Base-by-base conservation (phyloP, 2,113 vertebrate genomes). In the Lasiurus borealis region DNA sequence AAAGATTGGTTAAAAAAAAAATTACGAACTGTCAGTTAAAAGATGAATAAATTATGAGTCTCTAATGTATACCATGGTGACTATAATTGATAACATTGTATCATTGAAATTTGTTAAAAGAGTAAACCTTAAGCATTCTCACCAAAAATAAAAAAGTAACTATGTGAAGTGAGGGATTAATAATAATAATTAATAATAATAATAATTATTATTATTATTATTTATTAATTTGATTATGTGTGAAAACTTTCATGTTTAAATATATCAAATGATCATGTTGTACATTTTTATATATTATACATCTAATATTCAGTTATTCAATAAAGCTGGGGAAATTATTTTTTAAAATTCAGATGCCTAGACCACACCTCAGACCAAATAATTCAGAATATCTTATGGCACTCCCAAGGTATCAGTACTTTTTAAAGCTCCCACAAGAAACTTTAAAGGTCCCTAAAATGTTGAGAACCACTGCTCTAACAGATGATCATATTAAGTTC, bases 351-450 rank as follows among this genome's bases (percentile, higher is more conserved):
- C 27, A 46, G 50, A 71, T 71, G 25, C 5, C 3, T 44, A 91
- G 66, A 64, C 21, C 44, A 78, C 2, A 90, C 44, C 3, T 18
- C 8, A 81, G 50, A 88, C 3, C 25, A 77, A 77, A 78, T 92
- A 90, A 96, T 78, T 73, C 29, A 90, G 46, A 95, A 85, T 72
- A 15, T 92, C n/a, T 59, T 68, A 82, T 21, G 21, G 13, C 52
- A 69, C 6, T 3, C 85, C 3, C 1, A 75, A 95, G 31, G 25
- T n/a, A 34, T 62, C 4, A 66, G 29, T 64, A 40, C 44, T 77
- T 88, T 80, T 80, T 77, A 84, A 80, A 34, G 46, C 5, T 5
- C 16, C 29, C 40, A 23, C 52, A 69, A 69, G 36, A 94, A 14
- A 66, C 69, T 34, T 29, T 46, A 87, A 25, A 29, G 46, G 19